Evolutionary conservation across 2,888 invertebrate genomes (phyloP), one percentile per base, ranked within the genome.

Genomic region (Ernsta delagoae): DNA sequence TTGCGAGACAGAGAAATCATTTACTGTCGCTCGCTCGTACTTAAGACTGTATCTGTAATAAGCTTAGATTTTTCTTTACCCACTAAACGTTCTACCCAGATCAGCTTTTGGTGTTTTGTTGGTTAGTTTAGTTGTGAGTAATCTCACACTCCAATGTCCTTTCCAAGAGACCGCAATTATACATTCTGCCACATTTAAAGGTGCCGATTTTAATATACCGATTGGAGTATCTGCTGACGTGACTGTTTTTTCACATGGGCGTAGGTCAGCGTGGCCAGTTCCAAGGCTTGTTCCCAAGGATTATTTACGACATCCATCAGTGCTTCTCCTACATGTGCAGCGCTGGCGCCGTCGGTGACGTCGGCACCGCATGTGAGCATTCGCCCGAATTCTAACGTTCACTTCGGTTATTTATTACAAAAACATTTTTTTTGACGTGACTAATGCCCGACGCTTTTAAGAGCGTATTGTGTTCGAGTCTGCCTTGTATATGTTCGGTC

Each of bases 301-400:
- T 72, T 75, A 75, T 76, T 76, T 74, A 75, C 73, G 72, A 61
- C 70, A 72, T 73, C 76, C 73, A 73, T 74, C 74, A 72, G 65
- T 34, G 36, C 61, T 70, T 61, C 63, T 41, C 65, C 69, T 72
- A 72, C 89, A 90, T 88, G 85, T 90, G 89, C 79, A 78, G 74
- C 31, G 54, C 31, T 9, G 54, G 31, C 76, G 81, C 75, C 74
- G 80, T 71, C 77, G 80, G 72, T 80, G 84, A 80, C 84, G 84
- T 80, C 77, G 77, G 71, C 75, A 74, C 75, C 75, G 72, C 79
- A 80, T 73, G 76, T 80, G 79, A 75, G 75, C 70, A 69, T 72
- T 73, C 65, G 64, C 70, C 71, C 73, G 65, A 78, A 78, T 75
- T 76, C 50, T 50, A 7, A 12, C 75, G 70, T 71, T 63, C 53